Percentiles rank a stretch among this genome's conserved stretches.
Evolutionary conservation across 2,888 invertebrate species (phyloP).

Genomic region (Psylliodes chrysocephalus): DNA sequence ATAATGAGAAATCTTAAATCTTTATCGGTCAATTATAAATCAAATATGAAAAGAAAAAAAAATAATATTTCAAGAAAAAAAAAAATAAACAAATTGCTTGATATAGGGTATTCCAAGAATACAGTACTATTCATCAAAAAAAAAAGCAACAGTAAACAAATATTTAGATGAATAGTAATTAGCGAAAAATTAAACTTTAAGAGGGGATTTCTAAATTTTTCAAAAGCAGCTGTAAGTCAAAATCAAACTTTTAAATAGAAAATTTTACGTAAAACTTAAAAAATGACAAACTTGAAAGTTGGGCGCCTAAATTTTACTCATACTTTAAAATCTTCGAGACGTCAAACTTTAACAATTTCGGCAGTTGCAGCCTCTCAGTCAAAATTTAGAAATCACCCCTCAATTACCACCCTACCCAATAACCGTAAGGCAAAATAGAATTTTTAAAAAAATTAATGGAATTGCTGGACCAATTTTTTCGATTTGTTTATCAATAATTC

Average conservation of each 20-base stretch:
- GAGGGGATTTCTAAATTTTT: no score
- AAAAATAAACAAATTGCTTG: constrained; percentile 10
- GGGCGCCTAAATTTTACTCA: no score
- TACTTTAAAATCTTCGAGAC: no score
- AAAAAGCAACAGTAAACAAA: background rate
- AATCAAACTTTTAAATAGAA: no score
- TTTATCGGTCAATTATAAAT: constrained; percentile 39
- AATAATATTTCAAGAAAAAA: background rate
- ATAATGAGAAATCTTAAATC: constrained; percentile 40
- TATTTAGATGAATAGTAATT: constrained; percentile 6
- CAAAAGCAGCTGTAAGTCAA: no score
- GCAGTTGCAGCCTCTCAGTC: no score
- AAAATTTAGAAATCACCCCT: no score
- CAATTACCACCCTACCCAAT: background rate
- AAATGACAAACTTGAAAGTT: no score
- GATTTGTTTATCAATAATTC: background rate
- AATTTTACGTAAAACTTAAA: no score
- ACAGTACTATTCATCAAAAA: background rate
- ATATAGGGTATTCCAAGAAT: constrained; percentile 7
- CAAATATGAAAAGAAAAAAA: constrained; percentile 4
- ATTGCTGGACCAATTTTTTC: background rate
- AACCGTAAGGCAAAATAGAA: no score
- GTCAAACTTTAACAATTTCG: no score
- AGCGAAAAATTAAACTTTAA: background rate
- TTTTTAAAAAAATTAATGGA: background rate